A percentile compares a stretch with the other conserved stretches of the same genome.
Evolutionary conservation across 2,888 invertebrate genomes (phyloP).

Genomic region (Hermodice carunculata): DNA sequence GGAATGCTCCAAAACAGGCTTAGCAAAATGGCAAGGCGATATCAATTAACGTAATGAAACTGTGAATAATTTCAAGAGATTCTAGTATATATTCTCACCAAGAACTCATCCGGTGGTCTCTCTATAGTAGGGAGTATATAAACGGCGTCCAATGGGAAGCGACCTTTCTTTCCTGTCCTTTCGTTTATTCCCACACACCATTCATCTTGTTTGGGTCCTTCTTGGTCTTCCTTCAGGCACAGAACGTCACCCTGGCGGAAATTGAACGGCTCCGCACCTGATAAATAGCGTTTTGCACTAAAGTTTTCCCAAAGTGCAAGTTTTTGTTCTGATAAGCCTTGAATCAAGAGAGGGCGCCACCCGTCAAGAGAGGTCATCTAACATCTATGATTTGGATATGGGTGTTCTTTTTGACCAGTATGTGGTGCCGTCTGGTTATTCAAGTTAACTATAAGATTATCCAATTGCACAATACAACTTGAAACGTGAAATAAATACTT

Average conservation of each 20-base stretch:
- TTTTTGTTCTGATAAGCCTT: too few relatives aligned
- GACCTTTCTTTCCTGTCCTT: constrained; percentile 21
- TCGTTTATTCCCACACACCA: constrained; percentile 37
- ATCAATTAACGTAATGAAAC: neutral
- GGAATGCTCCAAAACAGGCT: too few relatives aligned
- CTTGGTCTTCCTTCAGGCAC: constrained; percentile 36
- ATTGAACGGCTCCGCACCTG: constrained; percentile 20
- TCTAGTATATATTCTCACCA: constrained; percentile 32
- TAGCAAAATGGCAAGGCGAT: too few relatives aligned
- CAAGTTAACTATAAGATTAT: too few relatives aligned
- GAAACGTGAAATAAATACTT: too few relatives aligned
- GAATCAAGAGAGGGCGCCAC: too few relatives aligned
- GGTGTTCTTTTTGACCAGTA: too few relatives aligned
- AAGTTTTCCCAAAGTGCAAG: too few relatives aligned
- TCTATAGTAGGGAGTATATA: constrained; percentile 43
- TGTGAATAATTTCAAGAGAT: neutral
- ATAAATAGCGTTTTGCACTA: neutral
- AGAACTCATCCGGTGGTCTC: constrained; percentile 39
- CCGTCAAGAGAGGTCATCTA: too few relatives aligned
- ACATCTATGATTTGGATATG: too few relatives aligned
- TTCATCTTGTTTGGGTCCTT: constrained; percentile 30
- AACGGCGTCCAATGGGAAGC: constrained; percentile 41
- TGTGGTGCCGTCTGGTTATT: too few relatives aligned
- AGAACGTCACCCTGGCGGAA: constrained; percentile 44
- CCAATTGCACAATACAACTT: too few relatives aligned